A percentile compares a stretch with the other conserved stretches of the same genome.
Evolutionary conservation across 2,113 vertebrate genomes (phyloP).

Genomic region (Felis chaus): DNA sequence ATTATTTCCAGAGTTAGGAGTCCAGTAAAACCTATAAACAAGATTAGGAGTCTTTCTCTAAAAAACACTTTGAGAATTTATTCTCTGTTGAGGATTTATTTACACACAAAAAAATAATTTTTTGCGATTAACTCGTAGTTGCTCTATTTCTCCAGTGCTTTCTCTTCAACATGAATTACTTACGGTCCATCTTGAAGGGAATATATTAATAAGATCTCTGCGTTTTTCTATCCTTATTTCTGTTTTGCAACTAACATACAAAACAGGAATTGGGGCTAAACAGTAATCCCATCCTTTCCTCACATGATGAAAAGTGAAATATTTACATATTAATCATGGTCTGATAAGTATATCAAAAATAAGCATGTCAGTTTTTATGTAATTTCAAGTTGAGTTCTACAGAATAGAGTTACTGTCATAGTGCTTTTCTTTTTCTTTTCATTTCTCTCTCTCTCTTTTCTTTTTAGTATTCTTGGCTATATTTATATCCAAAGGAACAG

Average conservation of each 20-base stretch:
- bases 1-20: background rate
- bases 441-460: background rate
- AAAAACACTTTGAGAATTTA: background rate
- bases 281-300: conserved; percentile 24
- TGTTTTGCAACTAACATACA: background rate
- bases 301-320: conserved; percentile 59
- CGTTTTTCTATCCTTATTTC: background rate
- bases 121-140: background rate
- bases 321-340: background rate
- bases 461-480: background rate
- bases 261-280: conserved; percentile 36
- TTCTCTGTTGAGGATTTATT: background rate
- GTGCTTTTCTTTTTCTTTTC: background rate
- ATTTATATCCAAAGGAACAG: conserved; percentile 54
- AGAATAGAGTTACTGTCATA: background rate
- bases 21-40: background rate
- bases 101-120: background rate
- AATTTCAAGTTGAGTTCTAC: conserved; percentile 30
- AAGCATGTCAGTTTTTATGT: background rate
- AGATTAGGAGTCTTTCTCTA: background rate
- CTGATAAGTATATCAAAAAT: conserved; percentile 47
- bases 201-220: background rate
- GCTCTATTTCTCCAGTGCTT: background rate
- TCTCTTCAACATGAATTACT: background rate
- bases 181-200: background rate